Base-by-base conservation (phyloP, 2,797 vertebrate genomes). In the Xerus rutilus region DNA sequence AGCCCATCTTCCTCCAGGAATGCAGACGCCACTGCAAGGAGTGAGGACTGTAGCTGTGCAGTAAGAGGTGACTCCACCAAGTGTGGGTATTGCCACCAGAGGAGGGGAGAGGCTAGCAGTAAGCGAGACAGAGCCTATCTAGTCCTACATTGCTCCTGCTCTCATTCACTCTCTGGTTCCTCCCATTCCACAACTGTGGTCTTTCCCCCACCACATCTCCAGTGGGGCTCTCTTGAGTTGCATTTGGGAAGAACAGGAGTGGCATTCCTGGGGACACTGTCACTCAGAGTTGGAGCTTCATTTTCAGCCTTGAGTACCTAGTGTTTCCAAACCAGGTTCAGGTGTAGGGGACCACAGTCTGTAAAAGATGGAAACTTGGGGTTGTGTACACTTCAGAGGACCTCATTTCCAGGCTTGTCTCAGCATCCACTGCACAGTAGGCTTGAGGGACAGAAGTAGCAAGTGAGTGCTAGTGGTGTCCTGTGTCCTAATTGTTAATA, bases 381-480 rank as follows among this genome's bases (percentile, higher is more conserved):
- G 93, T 98, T 94, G 83, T 96, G 57, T 76, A 97, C 91, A 97
- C 94, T 96, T 98, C 95, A 77, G 86, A 82, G 72, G 95, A 82
- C 72, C 0, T 95, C 54, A 91, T 95, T 93, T 90, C n/a, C 32
- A 39, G 45, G 52, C 79, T 82, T 1, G 0, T 78, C 62, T 74
- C 49, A 67, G 39, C 8, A 15, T 89, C 92, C 70, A 1, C n/a
- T 65, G 47, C 77, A 65, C 57, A 77, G 52, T 62, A 82, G 47
- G 15, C 69, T 47, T 52, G 28, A 20, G 30, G 65, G 17, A 32
- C 25, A 89, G 86, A 96, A 91, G 57, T 32, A 62, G 7, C 18
- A 12, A n/a, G 25, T 62, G 94, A 92, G 57, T 84, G 69, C 95
- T 89, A 73, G 52, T 82, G 30, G 83, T 89, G 91, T 62, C 74